Percentiles rank a stretch among this genome's conserved stretches.
Evolutionary conservation across 23 tunicate species (phyloP).

Genomic region (Oikopleura dioica): DNA sequence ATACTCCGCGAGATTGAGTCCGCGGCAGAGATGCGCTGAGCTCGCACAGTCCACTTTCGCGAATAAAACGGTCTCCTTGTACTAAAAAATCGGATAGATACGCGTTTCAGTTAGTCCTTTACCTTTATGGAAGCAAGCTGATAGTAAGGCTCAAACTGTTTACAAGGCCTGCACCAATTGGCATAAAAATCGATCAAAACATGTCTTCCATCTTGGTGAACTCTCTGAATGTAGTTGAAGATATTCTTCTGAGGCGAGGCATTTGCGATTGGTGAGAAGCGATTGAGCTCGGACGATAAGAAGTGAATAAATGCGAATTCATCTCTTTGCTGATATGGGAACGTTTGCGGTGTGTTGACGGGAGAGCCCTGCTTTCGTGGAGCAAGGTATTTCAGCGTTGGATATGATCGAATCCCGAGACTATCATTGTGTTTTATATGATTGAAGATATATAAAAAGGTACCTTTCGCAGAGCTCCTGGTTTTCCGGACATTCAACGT

Average conservation of each 20-base stretch:
- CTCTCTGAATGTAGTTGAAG: not conserved
- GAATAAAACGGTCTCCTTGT: too few species aligned
- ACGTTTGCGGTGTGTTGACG: not conserved
- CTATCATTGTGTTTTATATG: too few species aligned
- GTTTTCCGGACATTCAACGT: not conserved
- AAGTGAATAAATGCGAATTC: not conserved
- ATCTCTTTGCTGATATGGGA: not conserved
- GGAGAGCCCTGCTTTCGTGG: not conserved
- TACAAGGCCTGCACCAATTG: constrained; percentile 81
- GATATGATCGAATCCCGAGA: too few species aligned
- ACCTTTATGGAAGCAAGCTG: not conserved
- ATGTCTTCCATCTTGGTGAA: not conserved
- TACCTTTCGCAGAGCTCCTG: not conserved
- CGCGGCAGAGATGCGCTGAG: too few species aligned
- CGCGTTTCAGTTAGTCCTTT: too few species aligned
- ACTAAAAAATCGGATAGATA: too few species aligned
- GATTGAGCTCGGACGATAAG: not conserved
- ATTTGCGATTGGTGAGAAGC: not conserved
- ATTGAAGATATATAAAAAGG: not conserved
- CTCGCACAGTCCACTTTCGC: too few species aligned
- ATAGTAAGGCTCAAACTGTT: constrained; percentile 1
- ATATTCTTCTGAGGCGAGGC: not conserved
- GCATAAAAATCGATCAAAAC: constrained; percentile 44
- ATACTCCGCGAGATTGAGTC: too few species aligned
- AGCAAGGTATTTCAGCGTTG: not conserved